Conservation (phyloP, 1,140 invertebrate genomes). For the Ericerus pela region DNA sequence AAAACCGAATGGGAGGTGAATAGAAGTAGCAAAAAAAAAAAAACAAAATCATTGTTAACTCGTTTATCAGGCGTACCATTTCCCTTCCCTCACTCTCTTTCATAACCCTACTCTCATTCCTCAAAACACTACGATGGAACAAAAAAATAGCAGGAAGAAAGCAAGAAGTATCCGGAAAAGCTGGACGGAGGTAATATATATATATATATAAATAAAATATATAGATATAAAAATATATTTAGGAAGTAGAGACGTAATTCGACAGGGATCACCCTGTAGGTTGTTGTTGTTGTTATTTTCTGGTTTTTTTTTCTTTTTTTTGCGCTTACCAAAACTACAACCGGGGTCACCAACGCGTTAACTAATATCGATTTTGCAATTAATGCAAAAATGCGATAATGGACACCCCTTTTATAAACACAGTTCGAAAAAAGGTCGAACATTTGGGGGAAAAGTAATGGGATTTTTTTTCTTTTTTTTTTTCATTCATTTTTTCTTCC, state of each 20-base stretch:
- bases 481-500: neutral
- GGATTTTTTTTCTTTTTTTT: slow-evolving; percentile 7
- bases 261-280: slow-evolving; percentile 3
- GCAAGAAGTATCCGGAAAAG: neutral
- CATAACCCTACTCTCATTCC: too few relatives aligned
- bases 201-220: too few relatives aligned
- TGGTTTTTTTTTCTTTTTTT: neutral
- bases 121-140: too few relatives aligned
- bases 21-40: too few relatives aligned
- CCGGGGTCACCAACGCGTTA: slow-evolving; percentile 3
- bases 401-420: slow-evolving; percentile 14
- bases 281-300: too few relatives aligned
- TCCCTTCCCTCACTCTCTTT: too few relatives aligned
- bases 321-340: neutral
- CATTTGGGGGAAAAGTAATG: slow-evolving; percentile 8
- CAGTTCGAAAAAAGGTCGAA: slow-evolving; percentile 1
- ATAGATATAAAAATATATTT: too few relatives aligned
- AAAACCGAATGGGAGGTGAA: slow-evolving; percentile 8
- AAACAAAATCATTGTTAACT: slow-evolving; percentile 11
- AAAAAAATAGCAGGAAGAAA: too few relatives aligned
- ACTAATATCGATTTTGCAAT: slow-evolving; percentile 25
- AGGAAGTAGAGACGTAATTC: too few relatives aligned
- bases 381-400: slow-evolving; percentile 25
- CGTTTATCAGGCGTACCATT: slow-evolving; percentile 3
- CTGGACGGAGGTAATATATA: neutral